Conservation (phyloP, 2,888 invertebrate genomes). For the Metellina segmentata region DNA sequence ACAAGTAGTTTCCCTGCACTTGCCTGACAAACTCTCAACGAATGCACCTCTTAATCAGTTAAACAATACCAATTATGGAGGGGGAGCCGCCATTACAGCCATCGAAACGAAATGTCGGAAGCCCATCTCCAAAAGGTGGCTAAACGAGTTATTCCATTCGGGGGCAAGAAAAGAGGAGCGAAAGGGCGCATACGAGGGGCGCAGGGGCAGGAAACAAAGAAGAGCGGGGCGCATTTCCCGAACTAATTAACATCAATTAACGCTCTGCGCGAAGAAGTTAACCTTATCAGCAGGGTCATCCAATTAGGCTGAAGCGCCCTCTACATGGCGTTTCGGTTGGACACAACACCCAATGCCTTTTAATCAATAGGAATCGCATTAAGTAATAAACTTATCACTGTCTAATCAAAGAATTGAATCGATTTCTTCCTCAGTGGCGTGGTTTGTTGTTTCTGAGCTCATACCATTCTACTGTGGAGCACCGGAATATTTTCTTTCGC, state of each 20-base stretch:
- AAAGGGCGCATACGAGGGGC: conserved; percentile 4
- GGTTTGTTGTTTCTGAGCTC: no score
- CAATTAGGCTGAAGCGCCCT: conserved; percentile 39
- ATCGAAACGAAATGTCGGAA: neutral
- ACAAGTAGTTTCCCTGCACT: neutral
- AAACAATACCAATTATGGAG: neutral
- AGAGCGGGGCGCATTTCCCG: neutral
- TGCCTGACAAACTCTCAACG: neutral
- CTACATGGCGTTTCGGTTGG: conserved; percentile 4
- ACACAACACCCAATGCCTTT: neutral
- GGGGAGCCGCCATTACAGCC: neutral
- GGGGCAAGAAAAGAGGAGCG: neutral
- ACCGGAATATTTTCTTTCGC: no score
- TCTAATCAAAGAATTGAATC: no score
- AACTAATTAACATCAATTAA: conserved; percentile 58
- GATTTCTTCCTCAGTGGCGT: no score
- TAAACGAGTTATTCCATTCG: neutral
- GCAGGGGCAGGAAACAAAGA: conserved; percentile 36
- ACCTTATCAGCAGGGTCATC: conserved; percentile 51
- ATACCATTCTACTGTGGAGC: no score
- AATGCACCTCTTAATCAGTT: neutral
- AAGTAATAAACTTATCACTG: conserved; percentile 5
- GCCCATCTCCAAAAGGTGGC: neutral
- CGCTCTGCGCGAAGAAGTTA: conserved; percentile 10
- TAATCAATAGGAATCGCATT: conserved; percentile 23